Conservation (phyloP, 2,888 invertebrate species). For the Napeogenes inachia region DNA sequence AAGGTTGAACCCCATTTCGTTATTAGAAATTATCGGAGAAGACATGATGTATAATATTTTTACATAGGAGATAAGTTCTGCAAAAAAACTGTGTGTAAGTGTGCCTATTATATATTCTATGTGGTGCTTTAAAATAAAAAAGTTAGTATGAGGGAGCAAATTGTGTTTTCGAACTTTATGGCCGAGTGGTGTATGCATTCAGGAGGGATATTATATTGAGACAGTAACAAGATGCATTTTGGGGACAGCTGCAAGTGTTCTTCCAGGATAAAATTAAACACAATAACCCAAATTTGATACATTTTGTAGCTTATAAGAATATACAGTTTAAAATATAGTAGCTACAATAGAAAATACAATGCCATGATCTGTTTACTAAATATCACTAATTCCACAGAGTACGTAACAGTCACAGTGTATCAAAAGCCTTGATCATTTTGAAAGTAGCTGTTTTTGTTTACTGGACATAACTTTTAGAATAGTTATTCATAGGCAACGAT, state of each 20-base stretch:
- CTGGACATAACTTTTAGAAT: conserved; percentile 3
- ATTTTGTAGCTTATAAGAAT: background rate
- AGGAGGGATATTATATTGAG: conserved; percentile 24
- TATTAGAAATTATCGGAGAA: conserved; percentile 11
- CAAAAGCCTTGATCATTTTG: background rate
- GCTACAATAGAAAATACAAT: too few species aligned
- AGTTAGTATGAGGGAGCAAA: conserved; percentile 15
- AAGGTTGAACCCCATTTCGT: conserved; percentile 16
- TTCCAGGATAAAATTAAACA: conserved; percentile 20
- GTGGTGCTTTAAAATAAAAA: conserved; percentile 10
- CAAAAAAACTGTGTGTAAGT: conserved; percentile 2
- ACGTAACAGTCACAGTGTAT: background rate
- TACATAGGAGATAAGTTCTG: background rate
- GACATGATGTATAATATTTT: conserved; percentile 10
- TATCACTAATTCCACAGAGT: too few species aligned
- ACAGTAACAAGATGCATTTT: conserved; percentile 22
- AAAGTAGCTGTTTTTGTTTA: background rate
- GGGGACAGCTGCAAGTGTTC: conserved; percentile 20
- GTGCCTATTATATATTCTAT: background rate
- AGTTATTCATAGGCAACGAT: conserved; percentile 8
- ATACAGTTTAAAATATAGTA: background rate
- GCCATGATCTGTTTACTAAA: too few species aligned
- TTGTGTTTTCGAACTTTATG: conserved; percentile 16
- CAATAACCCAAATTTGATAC: background rate
- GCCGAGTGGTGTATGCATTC: conserved; percentile 15